phyloP scores from a whole-genome alignment of 2,888 invertebrate species.

The Spisula solida region DNA sequence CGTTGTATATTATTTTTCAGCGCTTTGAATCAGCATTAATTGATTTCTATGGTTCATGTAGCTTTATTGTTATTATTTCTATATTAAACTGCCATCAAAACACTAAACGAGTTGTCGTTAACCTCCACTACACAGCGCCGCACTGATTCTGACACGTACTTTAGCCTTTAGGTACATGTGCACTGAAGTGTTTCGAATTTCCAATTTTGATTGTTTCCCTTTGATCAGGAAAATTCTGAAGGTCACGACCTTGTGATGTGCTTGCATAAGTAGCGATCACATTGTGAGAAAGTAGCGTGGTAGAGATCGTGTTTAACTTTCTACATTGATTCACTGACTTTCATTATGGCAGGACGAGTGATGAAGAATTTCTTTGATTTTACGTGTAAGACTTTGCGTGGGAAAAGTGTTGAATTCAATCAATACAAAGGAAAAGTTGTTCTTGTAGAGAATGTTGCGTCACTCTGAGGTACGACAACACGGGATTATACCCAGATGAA shows the following conservation, averaged over 20 bases:
- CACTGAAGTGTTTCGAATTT: not conserved
- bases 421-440: slow-evolving; percentile 85
- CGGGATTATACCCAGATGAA: slow-evolving; percentile 87
- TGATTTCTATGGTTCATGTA: too few species aligned
- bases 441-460: slow-evolving; percentile 86
- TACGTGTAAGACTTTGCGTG: slow-evolving; percentile 69
- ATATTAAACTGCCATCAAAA: too few species aligned
- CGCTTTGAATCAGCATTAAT: too few species aligned
- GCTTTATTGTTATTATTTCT: too few species aligned
- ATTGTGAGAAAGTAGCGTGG: not conserved
- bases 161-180: too few species aligned
- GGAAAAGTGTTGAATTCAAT: slow-evolving; percentile 72
- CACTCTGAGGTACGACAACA: slow-evolving; percentile 87
- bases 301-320: not conserved
- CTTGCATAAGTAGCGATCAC: not conserved
- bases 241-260: not conserved
- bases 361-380: slow-evolving; percentile 74
- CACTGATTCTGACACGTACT: too few species aligned
- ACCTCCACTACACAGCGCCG: too few species aligned
- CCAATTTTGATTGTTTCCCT: not conserved
- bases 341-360: slow-evolving; percentile 23
- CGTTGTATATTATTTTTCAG: too few species aligned
- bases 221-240: not conserved
- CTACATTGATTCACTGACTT: not conserved
- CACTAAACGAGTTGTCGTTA: too few species aligned